Conservation (phyloP, 2,113 vertebrate genomes). For the Nematolebias whitei region DNA sequence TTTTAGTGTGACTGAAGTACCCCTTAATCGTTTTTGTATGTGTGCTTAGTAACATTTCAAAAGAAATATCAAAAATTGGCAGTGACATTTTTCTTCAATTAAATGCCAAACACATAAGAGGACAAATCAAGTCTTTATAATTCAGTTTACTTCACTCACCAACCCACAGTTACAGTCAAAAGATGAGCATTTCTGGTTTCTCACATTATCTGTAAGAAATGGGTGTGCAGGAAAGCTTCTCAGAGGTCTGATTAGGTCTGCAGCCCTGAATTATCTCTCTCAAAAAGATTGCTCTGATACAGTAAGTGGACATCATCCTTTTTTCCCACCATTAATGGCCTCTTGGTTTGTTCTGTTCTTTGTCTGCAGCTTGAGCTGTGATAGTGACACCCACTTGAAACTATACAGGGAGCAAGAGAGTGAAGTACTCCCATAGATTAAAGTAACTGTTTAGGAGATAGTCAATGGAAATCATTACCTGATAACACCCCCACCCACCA, state of each 20-base stretch:
- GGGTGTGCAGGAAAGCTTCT: slow-evolving; percentile 6
- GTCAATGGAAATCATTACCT: slow-evolving; percentile 28
- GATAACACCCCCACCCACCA: slow-evolving; percentile 1
- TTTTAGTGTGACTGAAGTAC: slow-evolving; percentile 10
- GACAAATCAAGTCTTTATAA: background rate
- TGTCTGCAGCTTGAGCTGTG: slow-evolving; percentile 21
- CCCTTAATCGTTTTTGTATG: fast-evolving
- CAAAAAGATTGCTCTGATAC: slow-evolving; percentile 35
- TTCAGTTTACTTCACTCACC: background rate
- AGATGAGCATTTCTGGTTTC: background rate
- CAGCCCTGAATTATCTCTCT: slow-evolving; percentile 19
- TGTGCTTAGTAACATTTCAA: no score
- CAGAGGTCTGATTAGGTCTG: background rate
- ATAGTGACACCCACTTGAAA: slow-evolving; percentile 9
- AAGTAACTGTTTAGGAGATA: slow-evolving; percentile 6
- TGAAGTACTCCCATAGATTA: slow-evolving; percentile 12
- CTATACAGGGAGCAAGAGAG: slow-evolving; percentile 10
- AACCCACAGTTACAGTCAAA: background rate
- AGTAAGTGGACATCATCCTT: slow-evolving; percentile 23
- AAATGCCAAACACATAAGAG: no score
- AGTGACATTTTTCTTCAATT: no score
- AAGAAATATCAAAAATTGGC: no score
- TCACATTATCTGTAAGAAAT: slow-evolving; percentile 20
- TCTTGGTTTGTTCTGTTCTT: no score
- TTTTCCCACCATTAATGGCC: slow-evolving; percentile 13